Percentiles rank a stretch among this genome's conserved stretches.
Conservation (phyloP, 2,113 vertebrate genomes). For the Labeo catla region DNA sequence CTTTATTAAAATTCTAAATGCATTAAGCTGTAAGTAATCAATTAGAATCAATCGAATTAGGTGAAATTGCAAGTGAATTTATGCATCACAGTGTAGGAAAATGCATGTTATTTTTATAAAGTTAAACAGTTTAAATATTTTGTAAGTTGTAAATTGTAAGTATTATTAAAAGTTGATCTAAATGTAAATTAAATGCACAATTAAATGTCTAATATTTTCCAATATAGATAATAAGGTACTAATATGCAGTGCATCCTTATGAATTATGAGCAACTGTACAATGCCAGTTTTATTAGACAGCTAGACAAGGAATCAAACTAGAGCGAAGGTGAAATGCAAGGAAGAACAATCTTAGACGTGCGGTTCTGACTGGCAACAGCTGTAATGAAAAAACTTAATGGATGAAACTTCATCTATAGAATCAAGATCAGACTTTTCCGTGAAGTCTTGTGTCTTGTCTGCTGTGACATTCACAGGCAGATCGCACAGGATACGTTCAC, state of each 20-base stretch:
- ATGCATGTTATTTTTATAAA: background rate
- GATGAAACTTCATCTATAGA: background rate
- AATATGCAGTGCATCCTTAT: background rate
- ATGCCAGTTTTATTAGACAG: background rate
- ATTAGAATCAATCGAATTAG: background rate
- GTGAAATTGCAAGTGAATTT: background rate
- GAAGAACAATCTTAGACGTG: background rate
- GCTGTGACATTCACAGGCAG: constrained; percentile 53
- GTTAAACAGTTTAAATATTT: background rate
- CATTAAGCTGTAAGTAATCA: background rate
- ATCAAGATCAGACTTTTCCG: constrained; percentile 26
- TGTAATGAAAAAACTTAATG: background rate
- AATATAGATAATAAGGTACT: background rate
- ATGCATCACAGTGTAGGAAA: background rate
- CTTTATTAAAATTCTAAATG: background rate
- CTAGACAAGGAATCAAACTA: background rate
- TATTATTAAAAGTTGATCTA: background rate
- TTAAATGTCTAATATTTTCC: background rate
- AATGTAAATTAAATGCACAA: background rate
- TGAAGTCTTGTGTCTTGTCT: constrained; percentile 10
- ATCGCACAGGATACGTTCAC: constrained; percentile 51
- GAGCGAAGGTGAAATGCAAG: background rate
- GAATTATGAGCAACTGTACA: background rate
- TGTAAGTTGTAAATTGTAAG: background rate
- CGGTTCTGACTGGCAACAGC: background rate